These are phyloP conservation scores for Cataglyphis altisquamis DNA, from an alignment of 2,888 invertebrate species.

Conservation along the genomic window DNA sequence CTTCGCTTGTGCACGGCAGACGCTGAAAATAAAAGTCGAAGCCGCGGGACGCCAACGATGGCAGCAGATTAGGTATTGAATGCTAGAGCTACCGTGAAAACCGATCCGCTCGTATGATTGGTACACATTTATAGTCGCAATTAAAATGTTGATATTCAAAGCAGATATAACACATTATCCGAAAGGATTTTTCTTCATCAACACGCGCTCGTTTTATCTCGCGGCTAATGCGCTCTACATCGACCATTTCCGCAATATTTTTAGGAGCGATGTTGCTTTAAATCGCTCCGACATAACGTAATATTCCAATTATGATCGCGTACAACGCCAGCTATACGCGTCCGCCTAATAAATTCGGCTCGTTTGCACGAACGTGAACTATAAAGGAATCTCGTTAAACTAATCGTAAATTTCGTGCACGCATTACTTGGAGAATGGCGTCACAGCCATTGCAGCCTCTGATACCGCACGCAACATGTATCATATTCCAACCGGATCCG, in stretches of 20 bases:
- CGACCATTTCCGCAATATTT: conserved; percentile 57
- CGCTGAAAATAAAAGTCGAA: conserved; percentile 55
- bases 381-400: conserved; percentile 17
- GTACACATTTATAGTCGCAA: conserved; percentile 40
- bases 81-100: conserved; percentile 54
- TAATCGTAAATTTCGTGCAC: conserved; percentile 11
- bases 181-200: background rate
- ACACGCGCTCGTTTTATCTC: conserved; percentile 43
- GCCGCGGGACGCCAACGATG: conserved; percentile 26
- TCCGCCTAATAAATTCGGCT: conserved; percentile 16
- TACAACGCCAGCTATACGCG: background rate
- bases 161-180: background rate
- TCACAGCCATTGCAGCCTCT: background rate
- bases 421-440: background rate
- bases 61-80: conserved; percentile 29
- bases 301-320: conserved; percentile 20
- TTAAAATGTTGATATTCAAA: conserved; percentile 63
- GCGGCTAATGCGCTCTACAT: conserved; percentile 47
- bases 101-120: conserved; percentile 36
- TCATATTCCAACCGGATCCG: conserved; percentile 3
- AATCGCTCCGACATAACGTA: conserved; percentile 17
- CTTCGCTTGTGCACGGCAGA: conserved; percentile 66
- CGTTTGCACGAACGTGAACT: background rate
- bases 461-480: background rate
- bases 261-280: background rate